A percentile compares a stretch with the other conserved stretches of the same genome.
Evolutionary conservation across 2,888 invertebrate species (phyloP).

Genomic region (Drosophila limbata): DNA sequence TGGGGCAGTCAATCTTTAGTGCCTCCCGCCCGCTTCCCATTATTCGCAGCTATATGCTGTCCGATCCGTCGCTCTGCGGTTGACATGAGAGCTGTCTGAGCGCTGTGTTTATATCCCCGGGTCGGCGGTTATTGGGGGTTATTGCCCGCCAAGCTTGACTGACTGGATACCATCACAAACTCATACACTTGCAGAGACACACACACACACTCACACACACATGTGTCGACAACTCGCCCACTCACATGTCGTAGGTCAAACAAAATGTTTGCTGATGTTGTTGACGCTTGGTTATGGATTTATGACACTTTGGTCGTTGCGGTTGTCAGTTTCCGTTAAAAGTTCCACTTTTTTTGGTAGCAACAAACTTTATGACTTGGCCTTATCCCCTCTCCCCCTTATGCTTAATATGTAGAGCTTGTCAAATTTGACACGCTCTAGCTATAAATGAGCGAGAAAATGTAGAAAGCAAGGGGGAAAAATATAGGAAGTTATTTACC

Average conservation of each 20-base stretch:
- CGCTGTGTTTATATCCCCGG: conserved; percentile 45
- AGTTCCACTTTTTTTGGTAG: conserved; percentile 50
- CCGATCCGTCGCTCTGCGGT: conserved; percentile 64
- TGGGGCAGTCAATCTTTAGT: conserved; percentile 53
- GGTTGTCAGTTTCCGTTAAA: conserved; percentile 78
- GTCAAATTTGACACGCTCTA: conserved; percentile 67
- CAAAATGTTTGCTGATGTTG: conserved; percentile 78
- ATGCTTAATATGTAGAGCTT: conserved; percentile 37
- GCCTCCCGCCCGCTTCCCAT: conserved; percentile 13
- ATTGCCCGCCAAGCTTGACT: conserved; percentile 69
- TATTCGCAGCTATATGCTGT: conserved; percentile 25
- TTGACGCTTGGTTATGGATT: conserved; percentile 82
- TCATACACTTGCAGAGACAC: not conserved
- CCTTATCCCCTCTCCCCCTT: conserved; percentile 2
- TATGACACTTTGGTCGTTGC: conserved; percentile 80
- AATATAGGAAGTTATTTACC: conserved; percentile 42
- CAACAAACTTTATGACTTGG: conserved; percentile 36
- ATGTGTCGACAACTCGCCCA: conserved; percentile 8
- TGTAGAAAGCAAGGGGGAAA: not conserved
- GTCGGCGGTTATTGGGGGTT: conserved; percentile 60
- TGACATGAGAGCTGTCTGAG: conserved; percentile 69
- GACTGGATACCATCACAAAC: conserved; percentile 7
- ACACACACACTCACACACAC: not conserved
- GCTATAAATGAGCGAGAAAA: conserved; percentile 47
- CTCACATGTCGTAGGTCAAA: conserved; percentile 80